Base-by-base conservation (phyloP, 2,888 invertebrate genomes). In the Cheilosia pagana region DNA sequence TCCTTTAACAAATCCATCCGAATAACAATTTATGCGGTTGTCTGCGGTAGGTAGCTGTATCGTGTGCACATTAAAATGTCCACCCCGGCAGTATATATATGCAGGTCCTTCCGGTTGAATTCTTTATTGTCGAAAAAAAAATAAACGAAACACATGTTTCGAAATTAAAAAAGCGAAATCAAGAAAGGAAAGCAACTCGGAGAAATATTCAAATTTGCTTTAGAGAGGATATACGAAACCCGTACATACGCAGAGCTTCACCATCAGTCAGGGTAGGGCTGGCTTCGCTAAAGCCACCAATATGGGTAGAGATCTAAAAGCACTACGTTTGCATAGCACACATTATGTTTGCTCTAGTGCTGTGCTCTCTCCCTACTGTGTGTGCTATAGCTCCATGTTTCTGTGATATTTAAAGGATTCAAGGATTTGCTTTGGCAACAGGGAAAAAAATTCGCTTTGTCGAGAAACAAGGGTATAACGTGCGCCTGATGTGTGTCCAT, bases 131-230 rank as follows among this genome's bases (percentile, higher is more conserved):
- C n/a, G 41, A 52, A 81, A 53, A 63, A 62, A 75, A n/a, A 74
- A n/a, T 39, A 59, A 59, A 48, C 25, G 71, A 70, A 21, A 39
- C 59, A 74, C 71, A 82, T 62, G 71, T 48, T 50, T 48, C 50
- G 53, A 70, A 83, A 83, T 70, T 65, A 83, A 78, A 74, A 74
- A 72, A 59, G 21, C 52, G 43, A 31, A 48, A 39, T 50, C 43
- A 62, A 60, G 60, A 45, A 70, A 39, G 25, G n/a, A 41, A 70
- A 45, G 57, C 35, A 25, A 31, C 67, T 81, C 19, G 14, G 48
- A 67, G 50, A 57, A 75, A 79, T 79, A 83, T 83, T 83, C 79
- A 83, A 83, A 83, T 79, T 83, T 83, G 74, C 78, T 57, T 62
- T 68, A 48, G 57, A 48, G 57, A 63, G 75, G 68, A 75, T 81